Evolutionary conservation across 2,797 vertebrate species (phyloP).

Genomic region (Scomberomorus guttatus): DNA sequence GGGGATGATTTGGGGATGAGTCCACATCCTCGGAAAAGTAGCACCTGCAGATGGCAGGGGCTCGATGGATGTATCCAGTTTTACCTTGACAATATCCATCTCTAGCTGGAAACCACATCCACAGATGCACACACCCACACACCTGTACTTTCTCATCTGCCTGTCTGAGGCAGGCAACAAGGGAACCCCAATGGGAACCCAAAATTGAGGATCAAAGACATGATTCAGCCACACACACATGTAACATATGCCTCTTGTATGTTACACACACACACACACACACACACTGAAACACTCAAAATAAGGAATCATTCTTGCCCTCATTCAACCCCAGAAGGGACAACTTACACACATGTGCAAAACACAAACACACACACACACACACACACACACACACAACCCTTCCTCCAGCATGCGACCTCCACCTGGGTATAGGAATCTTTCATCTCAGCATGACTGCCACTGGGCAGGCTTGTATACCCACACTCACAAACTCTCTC

Average conservation of each 20-base stretch:
- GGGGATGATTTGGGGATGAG: conserved; percentile 48
- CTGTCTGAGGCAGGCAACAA: conserved; percentile 53
- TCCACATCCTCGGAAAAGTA: conserved; percentile 54
- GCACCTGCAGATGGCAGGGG: conserved; percentile 69
- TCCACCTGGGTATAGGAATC: conserved; percentile 69
- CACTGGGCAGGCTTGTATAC: conserved; percentile 58
- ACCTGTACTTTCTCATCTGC: conserved; percentile 56
- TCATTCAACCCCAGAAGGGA: conserved; percentile 51
- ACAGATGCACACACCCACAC: conserved; percentile 58
- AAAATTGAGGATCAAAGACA: conserved; percentile 59
- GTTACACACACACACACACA: not conserved
- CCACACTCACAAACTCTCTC: conserved; percentile 1
- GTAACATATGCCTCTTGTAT: not conserved
- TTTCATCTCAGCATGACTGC: conserved; percentile 65
- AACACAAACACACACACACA: conserved; percentile 38
- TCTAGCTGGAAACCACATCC: conserved; percentile 54
- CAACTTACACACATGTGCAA: conserved; percentile 41
- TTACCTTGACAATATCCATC: conserved; percentile 61
- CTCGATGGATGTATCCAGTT: conserved; percentile 55
- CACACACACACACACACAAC: conserved; percentile 13
- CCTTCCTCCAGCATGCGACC: conserved; percentile 41
- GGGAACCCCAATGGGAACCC: conserved; percentile 43
- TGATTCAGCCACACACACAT: conserved; percentile 23
- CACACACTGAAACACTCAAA: conserved; percentile 35
- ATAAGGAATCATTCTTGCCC: conserved; percentile 43